phyloP scores from a whole-genome alignment of 92 coral and sea anemone species.

The Actinernus sp. region DNA sequence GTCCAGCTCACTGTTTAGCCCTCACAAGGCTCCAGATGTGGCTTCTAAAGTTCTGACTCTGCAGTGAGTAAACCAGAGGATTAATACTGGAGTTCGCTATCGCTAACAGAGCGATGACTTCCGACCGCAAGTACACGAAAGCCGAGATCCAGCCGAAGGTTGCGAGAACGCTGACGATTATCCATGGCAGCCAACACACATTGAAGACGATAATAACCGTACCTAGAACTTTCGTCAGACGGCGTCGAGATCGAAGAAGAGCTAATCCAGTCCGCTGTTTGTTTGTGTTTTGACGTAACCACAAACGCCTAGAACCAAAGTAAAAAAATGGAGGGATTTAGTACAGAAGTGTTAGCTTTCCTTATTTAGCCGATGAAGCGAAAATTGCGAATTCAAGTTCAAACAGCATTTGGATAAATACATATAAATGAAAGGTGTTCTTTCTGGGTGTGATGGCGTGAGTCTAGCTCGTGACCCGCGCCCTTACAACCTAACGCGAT shows the following conservation, averaged over 20 bases:
- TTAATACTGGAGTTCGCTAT: slow-evolving; percentile 69
- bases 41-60: slow-evolving; percentile 70
- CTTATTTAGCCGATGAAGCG: too few species aligned
- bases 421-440: too few species aligned
- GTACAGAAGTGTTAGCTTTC: too few species aligned
- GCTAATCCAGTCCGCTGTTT: slow-evolving; percentile 29
- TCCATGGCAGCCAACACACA: slow-evolving; percentile 85
- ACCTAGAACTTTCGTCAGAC: slow-evolving; percentile 62
- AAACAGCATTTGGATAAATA: too few species aligned
- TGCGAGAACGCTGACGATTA: slow-evolving; percentile 36
- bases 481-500: too few species aligned
- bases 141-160: slow-evolving; percentile 29
- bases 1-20: too few species aligned
- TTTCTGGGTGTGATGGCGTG: too few species aligned
- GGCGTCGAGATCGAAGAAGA: slow-evolving; percentile 57
- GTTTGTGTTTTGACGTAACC: slow-evolving; percentile 34
- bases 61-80: slow-evolving; percentile 72
- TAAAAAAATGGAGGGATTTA: not conserved
- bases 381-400: too few species aligned
- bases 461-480: too few species aligned
- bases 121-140: slow-evolving; percentile 16
- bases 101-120: slow-evolving; percentile 57
- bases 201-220: slow-evolving; percentile 63
- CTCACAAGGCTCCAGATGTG: slow-evolving; percentile 46
- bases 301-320: slow-evolving; percentile 35